These are phyloP conservation scores for Abrostola triplasia DNA, from an alignment of 2,888 invertebrate species.

Conservation along the genomic window DNA sequence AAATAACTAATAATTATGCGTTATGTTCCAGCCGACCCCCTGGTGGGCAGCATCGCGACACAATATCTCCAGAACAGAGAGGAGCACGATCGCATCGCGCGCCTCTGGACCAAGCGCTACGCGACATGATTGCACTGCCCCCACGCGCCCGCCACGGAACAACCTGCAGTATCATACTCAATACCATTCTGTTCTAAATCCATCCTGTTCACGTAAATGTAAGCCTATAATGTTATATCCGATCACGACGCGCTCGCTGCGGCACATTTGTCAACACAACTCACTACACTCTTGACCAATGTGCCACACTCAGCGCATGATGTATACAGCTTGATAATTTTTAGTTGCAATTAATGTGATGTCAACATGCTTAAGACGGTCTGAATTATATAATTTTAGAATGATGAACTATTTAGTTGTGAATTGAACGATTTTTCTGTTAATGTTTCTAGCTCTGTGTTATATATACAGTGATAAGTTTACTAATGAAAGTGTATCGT, in stretches of 20 bases:
- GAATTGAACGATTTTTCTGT: conserved; percentile 72
- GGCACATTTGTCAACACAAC: conserved; percentile 54
- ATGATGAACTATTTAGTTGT: conserved; percentile 67
- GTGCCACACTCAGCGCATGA: conserved; percentile 57
- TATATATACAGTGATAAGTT: conserved; percentile 67
- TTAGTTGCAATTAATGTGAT: conserved; percentile 83
- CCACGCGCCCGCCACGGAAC: conserved; percentile 66
- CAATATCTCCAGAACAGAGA: conserved; percentile 99
- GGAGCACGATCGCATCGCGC: conserved; percentile 99
- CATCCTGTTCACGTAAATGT: conserved; percentile 79
- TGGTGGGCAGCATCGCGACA: conserved; percentile 99
- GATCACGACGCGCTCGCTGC: conserved; percentile 57
- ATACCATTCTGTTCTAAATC: conserved; percentile 81
- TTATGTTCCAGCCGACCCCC: conserved; percentile 94
- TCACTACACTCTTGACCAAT: conserved; percentile 23
- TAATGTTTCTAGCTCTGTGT: conserved; percentile 68
- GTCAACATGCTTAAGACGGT: conserved; percentile 72
- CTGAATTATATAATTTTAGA: conserved; percentile 73
- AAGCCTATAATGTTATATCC: conserved; percentile 72
- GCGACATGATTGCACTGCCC: conserved; percentile 93
- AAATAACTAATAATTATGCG: neutral
- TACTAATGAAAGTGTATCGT: conserved; percentile 67
- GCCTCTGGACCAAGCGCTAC: conserved; percentile 99
- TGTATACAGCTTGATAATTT: conserved; percentile 74
- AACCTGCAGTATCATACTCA: conserved; percentile 78